These are phyloP conservation scores for Eumaeus atala DNA, from an alignment of 1,140 invertebrate genomes.

Conservation along the genomic window DNA sequence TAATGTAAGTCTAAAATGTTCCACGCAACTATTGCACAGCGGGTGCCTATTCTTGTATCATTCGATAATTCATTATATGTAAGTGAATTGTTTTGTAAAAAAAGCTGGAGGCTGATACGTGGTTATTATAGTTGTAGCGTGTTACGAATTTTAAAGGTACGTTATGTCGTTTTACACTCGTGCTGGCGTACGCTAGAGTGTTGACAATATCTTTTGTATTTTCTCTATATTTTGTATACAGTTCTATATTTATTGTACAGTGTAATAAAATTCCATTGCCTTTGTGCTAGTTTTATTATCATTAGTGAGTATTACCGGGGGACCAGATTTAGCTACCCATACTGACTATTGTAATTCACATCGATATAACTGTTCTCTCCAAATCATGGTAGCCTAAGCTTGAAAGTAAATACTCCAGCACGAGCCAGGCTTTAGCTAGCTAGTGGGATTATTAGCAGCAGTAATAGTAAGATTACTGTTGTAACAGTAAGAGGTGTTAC, in stretches of 20 bases:
- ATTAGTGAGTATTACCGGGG: too few relatives aligned
- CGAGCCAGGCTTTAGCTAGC: too few relatives aligned
- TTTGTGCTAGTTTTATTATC: constrained; percentile 46
- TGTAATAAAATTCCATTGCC: constrained; percentile 70
- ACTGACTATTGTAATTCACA: too few relatives aligned
- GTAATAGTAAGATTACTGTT: too few relatives aligned
- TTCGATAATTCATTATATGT: constrained; percentile 21
- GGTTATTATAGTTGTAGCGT: constrained; percentile 29
- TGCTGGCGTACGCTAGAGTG: constrained; percentile 59
- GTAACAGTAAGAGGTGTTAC: too few relatives aligned
- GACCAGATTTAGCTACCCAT: too few relatives aligned
- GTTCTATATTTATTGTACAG: constrained; percentile 72
- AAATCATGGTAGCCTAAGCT: too few relatives aligned
- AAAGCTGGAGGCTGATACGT: constrained; percentile 21
- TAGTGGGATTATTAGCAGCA: too few relatives aligned
- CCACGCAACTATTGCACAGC: constrained; percentile 16
- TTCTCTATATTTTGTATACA: constrained; percentile 72
- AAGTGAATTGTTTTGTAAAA: constrained; percentile 25
- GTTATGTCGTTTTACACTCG: constrained; percentile 57
- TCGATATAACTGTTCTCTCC: too few relatives aligned
- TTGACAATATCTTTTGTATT: constrained; percentile 71
- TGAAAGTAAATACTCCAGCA: too few relatives aligned
- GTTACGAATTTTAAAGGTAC: constrained; percentile 50
- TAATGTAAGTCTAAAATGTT: constrained; percentile 1
- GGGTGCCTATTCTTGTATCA: constrained; percentile 35